phyloP scores from a whole-genome alignment of 2,888 invertebrate species.

The Dynastes grantii region DNA sequence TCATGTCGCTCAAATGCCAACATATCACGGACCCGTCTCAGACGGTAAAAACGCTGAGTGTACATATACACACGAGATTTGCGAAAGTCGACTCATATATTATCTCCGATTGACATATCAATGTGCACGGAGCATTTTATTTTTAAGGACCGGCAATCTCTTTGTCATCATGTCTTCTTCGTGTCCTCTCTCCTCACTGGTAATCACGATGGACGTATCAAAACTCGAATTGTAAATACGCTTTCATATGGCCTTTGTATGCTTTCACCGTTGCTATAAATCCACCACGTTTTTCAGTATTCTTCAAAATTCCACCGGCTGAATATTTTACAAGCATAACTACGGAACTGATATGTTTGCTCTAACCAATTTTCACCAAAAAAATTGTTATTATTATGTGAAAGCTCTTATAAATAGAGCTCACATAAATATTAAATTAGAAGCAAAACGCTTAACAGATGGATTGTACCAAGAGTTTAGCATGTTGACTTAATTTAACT shows the following conservation, averaged over 20 bases:
- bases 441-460: too few species aligned
- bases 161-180: constrained; percentile 36
- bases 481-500: too few species aligned
- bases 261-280: not conserved
- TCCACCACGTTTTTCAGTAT: not conserved
- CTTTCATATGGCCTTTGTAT: not conserved
- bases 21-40: constrained; percentile 47
- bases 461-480: too few species aligned
- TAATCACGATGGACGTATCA: constrained; percentile 40
- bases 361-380: too few species aligned
- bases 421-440: too few species aligned
- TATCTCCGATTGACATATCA: constrained; percentile 67
- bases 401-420: too few species aligned
- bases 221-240: constrained; percentile 29
- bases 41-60: constrained; percentile 38
- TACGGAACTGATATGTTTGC: too few species aligned
- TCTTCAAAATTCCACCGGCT: not conserved
- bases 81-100: constrained; percentile 65
- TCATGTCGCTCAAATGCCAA: constrained; percentile 45
- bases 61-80: constrained; percentile 61
- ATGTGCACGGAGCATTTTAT: constrained; percentile 66
- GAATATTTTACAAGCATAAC: not conserved
- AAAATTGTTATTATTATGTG: too few species aligned
- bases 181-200: constrained; percentile 12
- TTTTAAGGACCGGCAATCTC: constrained; percentile 65